These are phyloP conservation scores for Centruroides vittatus DNA, from an alignment of 1,140 invertebrate species.

Conservation along the genomic window DNA sequence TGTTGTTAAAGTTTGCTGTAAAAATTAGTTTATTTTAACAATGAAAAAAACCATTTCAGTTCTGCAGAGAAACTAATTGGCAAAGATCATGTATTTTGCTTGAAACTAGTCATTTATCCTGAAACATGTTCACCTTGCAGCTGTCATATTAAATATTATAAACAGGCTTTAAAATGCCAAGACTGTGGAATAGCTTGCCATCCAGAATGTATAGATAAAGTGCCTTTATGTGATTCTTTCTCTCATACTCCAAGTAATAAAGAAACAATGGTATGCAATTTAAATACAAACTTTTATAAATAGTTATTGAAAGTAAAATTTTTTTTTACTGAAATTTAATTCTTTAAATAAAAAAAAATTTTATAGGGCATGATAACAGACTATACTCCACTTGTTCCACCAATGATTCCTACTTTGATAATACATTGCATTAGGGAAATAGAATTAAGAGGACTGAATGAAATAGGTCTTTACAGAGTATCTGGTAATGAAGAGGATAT, in stretches of 20 bases:
- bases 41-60: slow-evolving; percentile 1
- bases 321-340: background rate
- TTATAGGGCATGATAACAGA: slow-evolving; percentile 59
- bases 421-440: slow-evolving; percentile 91
- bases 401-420: slow-evolving; percentile 84
- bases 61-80: slow-evolving; percentile 21
- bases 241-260: slow-evolving; percentile 43
- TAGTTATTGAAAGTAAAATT: background rate
- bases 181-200: slow-evolving; percentile 63
- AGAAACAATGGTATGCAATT: slow-evolving; percentile 30
- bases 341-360: background rate
- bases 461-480: slow-evolving; percentile 81
- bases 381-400: slow-evolving; percentile 53
- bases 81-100: slow-evolving; percentile 54
- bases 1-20: no score
- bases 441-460: slow-evolving; percentile 61
- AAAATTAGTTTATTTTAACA: no score
- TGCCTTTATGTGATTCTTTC: slow-evolving; percentile 59
- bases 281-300: background rate
- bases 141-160: slow-evolving; percentile 54
- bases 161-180: slow-evolving; percentile 54
- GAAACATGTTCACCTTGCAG: slow-evolving; percentile 65
- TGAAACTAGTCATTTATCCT: slow-evolving; percentile 66
- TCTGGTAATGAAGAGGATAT: slow-evolving; percentile 71
- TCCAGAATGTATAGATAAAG: slow-evolving; percentile 56